Evolutionary conservation across 2,797 vertebrate species (phyloP), one percentile per base, ranked within the genome.

Genomic region (Loriculus beryllinus): DNA sequence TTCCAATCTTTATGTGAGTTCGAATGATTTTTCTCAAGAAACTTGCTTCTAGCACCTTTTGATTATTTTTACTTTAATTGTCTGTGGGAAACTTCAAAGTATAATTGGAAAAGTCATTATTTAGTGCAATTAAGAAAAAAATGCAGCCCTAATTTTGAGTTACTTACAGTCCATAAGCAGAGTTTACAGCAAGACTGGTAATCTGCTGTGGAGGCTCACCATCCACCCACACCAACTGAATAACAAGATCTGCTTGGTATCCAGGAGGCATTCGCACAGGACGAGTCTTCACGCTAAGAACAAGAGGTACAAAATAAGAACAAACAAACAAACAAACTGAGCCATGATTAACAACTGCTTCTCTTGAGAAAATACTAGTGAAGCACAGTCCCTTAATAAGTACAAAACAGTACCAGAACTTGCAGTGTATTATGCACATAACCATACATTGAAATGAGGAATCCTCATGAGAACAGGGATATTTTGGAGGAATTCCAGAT

Each of bases 111-210:
- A 59, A 71, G 10, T 64, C 3, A 13, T 6, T 1, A 72, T 42
- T 42, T 76, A 63, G 9, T 13, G n/a, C 80, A 78, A 65, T 23
- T 72, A 88, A 68, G 60, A 79, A 54, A n/a, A 88, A 39, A 91
- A 51, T 3, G 17, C 17, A 69, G 49, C 29, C 15, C 67, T 42
- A 59, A 84, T 64, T 75, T 21, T 69, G 54, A 52, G 47, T 82
- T 96, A 99, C 99, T 99, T 98, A 99, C 99, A 99, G 98, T 97
- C 99, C 99, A 33, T 99, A 99, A 29, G 99, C 99, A 59, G 99
- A 99, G 97, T 98, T 99, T 89, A 99, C 97, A 92, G 99, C 98
- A 96, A 99, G 98, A 94, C 99, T 99, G 95, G 99, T 99, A 86
- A 99, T 99, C 97, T 99, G 99, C 52, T 99, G 99, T n/a, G 99